phyloP scores from a whole-genome alignment of 2,113 vertebrate genomes.

The Urocolius indicus region DNA sequence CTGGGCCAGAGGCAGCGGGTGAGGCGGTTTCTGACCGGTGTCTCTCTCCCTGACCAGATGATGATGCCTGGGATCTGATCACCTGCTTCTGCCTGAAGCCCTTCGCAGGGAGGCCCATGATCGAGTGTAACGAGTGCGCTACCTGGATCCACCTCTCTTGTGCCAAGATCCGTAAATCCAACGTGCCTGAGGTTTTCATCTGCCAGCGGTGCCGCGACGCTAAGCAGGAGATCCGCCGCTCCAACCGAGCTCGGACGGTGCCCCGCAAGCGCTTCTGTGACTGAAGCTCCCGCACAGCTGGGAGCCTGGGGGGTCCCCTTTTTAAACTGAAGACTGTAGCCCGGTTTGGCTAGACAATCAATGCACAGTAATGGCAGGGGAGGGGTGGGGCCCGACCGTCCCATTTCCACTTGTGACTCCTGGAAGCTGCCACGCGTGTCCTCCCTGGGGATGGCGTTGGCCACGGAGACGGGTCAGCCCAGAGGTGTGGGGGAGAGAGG shows the following conservation, averaged over 20 bases:
- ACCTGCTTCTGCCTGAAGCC: slow-evolving; percentile 99
- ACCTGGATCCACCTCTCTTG: slow-evolving; percentile 99
- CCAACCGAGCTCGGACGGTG: slow-evolving; percentile 91
- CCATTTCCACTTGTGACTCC: not conserved
- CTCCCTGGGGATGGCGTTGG: not conserved
- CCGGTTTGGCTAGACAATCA: slow-evolving; percentile 65
- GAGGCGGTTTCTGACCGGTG: not conserved
- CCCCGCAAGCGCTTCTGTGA: slow-evolving; percentile 94
- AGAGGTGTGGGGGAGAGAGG: not conserved
- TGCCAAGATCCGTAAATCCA: slow-evolving; percentile 98
- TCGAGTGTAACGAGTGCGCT: slow-evolving; percentile 93
- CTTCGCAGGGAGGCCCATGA: slow-evolving; percentile 96
- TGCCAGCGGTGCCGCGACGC: slow-evolving; percentile 95
- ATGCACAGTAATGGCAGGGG: slow-evolving; percentile 14
- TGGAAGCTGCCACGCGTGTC: not conserved
- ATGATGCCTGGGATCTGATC: slow-evolving; percentile 97
- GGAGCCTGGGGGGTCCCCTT: not conserved
- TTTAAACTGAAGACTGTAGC: not conserved
- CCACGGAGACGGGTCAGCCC: not conserved
- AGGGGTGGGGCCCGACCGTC: not conserved
- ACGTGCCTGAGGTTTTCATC: slow-evolving; percentile 95
- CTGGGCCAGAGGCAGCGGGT: not conserved
- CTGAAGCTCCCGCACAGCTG: slow-evolving; percentile 65
- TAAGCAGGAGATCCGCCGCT: slow-evolving; percentile 91
- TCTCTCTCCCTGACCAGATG: slow-evolving; percentile 77